These are phyloP conservation scores for Stenichneumon culpator DNA, from an alignment of 2,888 invertebrate genomes.

Conservation along the genomic window DNA sequence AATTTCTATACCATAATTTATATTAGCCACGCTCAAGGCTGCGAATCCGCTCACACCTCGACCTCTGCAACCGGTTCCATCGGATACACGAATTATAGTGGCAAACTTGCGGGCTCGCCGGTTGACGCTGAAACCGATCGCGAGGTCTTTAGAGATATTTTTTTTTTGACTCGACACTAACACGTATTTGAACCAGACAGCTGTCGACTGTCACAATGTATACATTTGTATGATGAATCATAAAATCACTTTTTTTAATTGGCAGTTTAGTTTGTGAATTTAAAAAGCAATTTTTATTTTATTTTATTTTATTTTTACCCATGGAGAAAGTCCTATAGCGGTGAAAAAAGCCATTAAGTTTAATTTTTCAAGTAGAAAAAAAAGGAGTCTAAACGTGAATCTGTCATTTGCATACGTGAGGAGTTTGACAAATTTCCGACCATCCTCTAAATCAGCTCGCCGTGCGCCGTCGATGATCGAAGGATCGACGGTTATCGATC, in stretches of 20 bases:
- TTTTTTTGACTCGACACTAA: conserved; percentile 4
- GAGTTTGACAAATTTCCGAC: not conserved
- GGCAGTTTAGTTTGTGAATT: too few relatives aligned
- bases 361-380: too few relatives aligned
- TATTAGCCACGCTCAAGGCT: conserved; percentile 76
- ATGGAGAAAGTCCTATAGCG: too few relatives aligned
- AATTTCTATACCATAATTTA: conserved; percentile 65
- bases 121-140: conserved; percentile 1
- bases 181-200: not conserved
- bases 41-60: conserved; percentile 69
- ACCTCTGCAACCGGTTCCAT: conserved; percentile 76
- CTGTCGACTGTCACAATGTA: not conserved
- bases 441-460: too few relatives aligned
- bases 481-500: too few relatives aligned
- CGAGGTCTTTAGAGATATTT: not conserved
- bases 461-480: too few relatives aligned
- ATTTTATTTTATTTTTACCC: too few relatives aligned
- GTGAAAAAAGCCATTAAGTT: too few relatives aligned
- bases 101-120: not conserved
- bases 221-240: not conserved
- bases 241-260: not conserved
- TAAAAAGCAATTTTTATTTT: too few relatives aligned
- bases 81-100: conserved; percentile 41
- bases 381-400: not conserved
- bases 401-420: not conserved